Evolutionary conservation across 2,113 vertebrate species (phyloP).

Genomic region (Sylvicapra grimmia): DNA sequence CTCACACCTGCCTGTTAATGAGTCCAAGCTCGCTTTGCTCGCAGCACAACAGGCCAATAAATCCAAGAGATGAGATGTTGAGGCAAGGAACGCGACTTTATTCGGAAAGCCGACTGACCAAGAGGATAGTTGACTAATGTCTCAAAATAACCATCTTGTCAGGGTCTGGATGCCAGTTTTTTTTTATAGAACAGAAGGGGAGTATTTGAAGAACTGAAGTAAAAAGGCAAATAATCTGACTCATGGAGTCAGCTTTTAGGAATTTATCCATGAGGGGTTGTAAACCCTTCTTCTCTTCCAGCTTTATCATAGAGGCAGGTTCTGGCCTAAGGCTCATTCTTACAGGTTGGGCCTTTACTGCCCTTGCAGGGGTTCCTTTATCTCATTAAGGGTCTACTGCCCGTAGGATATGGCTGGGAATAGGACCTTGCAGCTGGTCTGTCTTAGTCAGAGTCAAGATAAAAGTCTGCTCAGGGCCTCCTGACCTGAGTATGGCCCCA

Average conservation of each 20-base stretch:
- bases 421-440: background rate
- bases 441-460: background rate
- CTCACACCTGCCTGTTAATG: background rate
- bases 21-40: background rate
- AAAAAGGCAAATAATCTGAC: background rate
- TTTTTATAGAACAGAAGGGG: background rate
- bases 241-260: background rate
- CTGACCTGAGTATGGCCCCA: background rate
- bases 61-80: background rate
- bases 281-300: background rate
- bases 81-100: background rate
- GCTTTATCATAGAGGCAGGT: accelerated
- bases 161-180: background rate
- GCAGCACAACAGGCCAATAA: background rate
- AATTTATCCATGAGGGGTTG: background rate
- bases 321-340: background rate
- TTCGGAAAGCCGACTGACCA: background rate
- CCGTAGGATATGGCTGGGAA: background rate
- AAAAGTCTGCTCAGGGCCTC: background rate
- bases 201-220: background rate
- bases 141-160: background rate
- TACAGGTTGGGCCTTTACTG: background rate
- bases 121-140: background rate
- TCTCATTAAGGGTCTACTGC: background rate
- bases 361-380: background rate